Evolutionary conservation across 2,113 vertebrate genomes (phyloP).

Genomic region (Thalassoma bifasciatum): DNA sequence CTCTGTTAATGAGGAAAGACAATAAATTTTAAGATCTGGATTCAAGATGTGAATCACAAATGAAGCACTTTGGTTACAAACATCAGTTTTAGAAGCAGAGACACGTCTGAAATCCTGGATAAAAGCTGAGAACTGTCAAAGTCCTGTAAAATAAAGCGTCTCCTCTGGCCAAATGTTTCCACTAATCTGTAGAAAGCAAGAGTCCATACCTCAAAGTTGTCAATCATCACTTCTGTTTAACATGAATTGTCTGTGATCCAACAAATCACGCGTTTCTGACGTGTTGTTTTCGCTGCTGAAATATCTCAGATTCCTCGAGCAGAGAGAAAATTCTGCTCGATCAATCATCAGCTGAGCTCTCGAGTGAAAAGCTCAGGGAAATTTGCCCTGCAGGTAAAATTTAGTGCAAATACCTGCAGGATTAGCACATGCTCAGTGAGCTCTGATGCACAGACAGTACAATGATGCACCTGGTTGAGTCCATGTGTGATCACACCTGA

Average conservation of each 20-base stretch:
- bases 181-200: neutral
- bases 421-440: constrained; percentile 57
- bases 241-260: neutral
- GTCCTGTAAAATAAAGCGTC: neutral
- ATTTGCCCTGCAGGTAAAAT: constrained; percentile 48
- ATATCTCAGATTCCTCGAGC: constrained; percentile 4
- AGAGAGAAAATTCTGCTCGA: constrained; percentile 7
- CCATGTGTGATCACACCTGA: constrained; percentile 49
- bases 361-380: constrained; percentile 49
- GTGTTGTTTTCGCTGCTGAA: constrained; percentile 7
- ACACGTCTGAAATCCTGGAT: neutral
- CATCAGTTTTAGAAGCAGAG: neutral
- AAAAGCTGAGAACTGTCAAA: neutral
- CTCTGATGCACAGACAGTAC: constrained; percentile 29
- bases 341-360: constrained; percentile 5
- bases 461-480: constrained; percentile 54
- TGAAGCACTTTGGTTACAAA: neutral
- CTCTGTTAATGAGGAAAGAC: too few species aligned
- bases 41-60: too few species aligned
- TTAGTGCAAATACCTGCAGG: constrained; percentile 61
- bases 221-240: neutral
- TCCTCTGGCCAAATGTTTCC: neutral
- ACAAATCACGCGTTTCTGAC: neutral
- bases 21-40: neutral
- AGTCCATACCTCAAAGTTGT: neutral